Base-by-base conservation (phyloP, 2,797 vertebrate species). In the Poliocrania exsul region DNA sequence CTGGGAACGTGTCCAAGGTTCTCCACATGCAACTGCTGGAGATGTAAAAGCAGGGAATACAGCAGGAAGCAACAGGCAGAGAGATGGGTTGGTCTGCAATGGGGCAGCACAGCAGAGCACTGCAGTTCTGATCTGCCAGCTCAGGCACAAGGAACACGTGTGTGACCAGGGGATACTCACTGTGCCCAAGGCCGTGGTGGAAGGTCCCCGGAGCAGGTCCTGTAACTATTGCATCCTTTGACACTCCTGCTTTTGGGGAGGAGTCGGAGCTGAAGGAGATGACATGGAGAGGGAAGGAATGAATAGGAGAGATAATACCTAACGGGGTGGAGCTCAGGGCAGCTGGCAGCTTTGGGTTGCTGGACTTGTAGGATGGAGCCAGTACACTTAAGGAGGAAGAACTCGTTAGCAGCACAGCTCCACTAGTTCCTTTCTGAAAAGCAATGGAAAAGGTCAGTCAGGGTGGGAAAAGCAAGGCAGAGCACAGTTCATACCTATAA, bases 131-230 rank as follows among this genome's bases (percentile, higher is more conserved):
- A 21, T 31, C 23, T 40, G 47, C 87, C 79, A 88, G 89, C 93
- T 93, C 73, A 75, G 58, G 72, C 80, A 95, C 75, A n/a, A 33
- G 74, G 25, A 80, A 80, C 86, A 35, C 16, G 9, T 2, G 61
- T 16, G 1, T 26, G 77, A 58, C 3, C 16, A 18, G 65, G 37
- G 38, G 73, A 61, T 80, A 98, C 98, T 98, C 97, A 98, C 98
- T 98, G 96, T 98, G 98, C 91, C 97, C 96, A 29, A 98, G 98
- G 87, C 98, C 97, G 0, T 98, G 98, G 90, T 98, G 98, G 94
- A 98, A 98, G 8, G 98, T 98, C 62, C 98, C 98, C 2, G 98
- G 98, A 85, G 98, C 98, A 53, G 98, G 98, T 84, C 98, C 98
- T 0, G 98, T 98, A 69, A 98, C 98, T 25, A 98, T 97, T 77